Conservation (phyloP, 30 jellyfish, hydroid and myxozoan genomes). For the Chrysaora quinquecirrha region DNA sequence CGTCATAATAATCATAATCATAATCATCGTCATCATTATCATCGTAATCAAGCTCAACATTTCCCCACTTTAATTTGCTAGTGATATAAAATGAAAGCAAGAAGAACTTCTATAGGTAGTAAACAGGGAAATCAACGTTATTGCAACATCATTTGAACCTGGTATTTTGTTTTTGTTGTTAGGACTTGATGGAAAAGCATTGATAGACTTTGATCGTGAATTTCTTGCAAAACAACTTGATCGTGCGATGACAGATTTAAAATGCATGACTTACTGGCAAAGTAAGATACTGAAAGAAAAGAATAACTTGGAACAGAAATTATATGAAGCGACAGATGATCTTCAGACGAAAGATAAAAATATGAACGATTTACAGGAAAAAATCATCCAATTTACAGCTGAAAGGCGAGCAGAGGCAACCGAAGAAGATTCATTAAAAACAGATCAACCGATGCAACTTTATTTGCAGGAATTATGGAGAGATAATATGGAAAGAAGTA, state of each 20-base stretch:
- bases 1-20: too few species aligned
- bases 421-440: neutral
- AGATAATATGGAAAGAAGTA: slow-evolving; percentile 57
- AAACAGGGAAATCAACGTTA: too few species aligned
- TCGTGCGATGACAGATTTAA: slow-evolving; percentile 68
- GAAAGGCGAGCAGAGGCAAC: slow-evolving; percentile 43
- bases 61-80: too few species aligned
- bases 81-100: too few species aligned
- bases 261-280: slow-evolving; percentile 68
- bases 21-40: too few species aligned
- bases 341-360: slow-evolving; percentile 35
- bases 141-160: too few species aligned
- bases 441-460: slow-evolving; percentile 35
- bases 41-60: too few species aligned
- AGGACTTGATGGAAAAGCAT: slow-evolving; percentile 86
- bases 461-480: slow-evolving; percentile 62
- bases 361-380: slow-evolving; percentile 56
- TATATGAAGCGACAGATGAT: slow-evolving; percentile 61
- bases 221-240: slow-evolving; percentile 82
- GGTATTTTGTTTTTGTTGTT: neutral
- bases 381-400: slow-evolving; percentile 34
- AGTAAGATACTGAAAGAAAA: slow-evolving; percentile 71
- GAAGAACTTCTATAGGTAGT: too few species aligned
- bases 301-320: slow-evolving; percentile 68
- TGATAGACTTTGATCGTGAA: slow-evolving; percentile 80